phyloP scores from a whole-genome alignment of 2,888 invertebrate genomes.

The Nomada ferruginata region DNA sequence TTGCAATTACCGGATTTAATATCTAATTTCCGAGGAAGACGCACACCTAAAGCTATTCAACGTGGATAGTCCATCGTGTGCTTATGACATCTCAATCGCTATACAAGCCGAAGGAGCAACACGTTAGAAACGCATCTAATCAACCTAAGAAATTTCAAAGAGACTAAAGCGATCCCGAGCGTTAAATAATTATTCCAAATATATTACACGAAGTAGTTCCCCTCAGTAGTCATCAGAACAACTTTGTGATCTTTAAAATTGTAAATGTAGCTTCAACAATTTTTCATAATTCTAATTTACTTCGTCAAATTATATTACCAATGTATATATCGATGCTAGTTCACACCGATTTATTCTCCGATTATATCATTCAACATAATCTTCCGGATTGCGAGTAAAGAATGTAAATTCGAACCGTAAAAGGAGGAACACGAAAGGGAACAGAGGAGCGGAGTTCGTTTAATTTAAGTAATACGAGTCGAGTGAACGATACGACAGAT shows the following conservation, averaged over 20 bases:
- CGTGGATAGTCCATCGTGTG: background rate
- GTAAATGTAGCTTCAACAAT: too few relatives aligned
- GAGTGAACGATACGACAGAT: constrained; percentile 58
- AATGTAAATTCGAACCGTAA: constrained; percentile 9
- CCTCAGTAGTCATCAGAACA: too few relatives aligned
- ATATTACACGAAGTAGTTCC: too few relatives aligned
- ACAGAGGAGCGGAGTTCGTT: constrained; percentile 38
- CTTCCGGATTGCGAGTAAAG: background rate
- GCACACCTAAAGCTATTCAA: background rate
- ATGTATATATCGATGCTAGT: too few relatives aligned
- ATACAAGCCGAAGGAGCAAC: background rate
- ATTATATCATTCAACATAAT: background rate
- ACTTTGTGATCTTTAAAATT: too few relatives aligned
- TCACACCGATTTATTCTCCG: too few relatives aligned
- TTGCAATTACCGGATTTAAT: background rate
- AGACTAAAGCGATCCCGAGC: background rate
- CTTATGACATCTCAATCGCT: constrained; percentile 22
- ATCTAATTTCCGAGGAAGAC: background rate
- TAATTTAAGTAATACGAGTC: constrained; percentile 67
- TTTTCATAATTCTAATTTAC: too few relatives aligned
- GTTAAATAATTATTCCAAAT: background rate
- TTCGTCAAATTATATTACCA: too few relatives aligned
- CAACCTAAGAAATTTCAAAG: background rate
- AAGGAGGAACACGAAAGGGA: background rate
- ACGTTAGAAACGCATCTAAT: background rate